Evolutionary conservation across 2,888 invertebrate species (phyloP).

Genomic region (Clusia tigrina): DNA sequence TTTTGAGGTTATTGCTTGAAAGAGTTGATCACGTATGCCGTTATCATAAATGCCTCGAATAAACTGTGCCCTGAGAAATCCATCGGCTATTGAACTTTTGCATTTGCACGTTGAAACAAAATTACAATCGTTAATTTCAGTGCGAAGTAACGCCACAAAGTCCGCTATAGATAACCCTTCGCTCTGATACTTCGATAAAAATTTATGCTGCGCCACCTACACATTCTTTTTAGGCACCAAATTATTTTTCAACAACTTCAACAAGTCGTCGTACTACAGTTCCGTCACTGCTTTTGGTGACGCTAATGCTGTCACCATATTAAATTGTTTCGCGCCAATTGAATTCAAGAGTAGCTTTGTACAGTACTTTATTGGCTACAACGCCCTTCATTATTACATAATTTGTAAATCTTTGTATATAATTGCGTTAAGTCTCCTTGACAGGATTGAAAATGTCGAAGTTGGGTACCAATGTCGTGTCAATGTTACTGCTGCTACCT

Average conservation of each 20-base stretch:
- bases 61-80: constrained; percentile 7
- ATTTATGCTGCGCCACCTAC: background rate
- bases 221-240: no score
- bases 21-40: constrained; percentile 14
- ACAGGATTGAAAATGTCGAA: no score
- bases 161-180: background rate
- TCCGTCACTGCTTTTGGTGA: background rate
- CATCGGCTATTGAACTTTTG: background rate
- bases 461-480: no score
- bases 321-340: background rate
- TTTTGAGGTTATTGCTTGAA: background rate
- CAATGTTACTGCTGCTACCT: no score
- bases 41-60: constrained; percentile 9
- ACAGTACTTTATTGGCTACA: background rate
- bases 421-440: no score
- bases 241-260: no score
- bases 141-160: background rate
- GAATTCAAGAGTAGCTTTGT: background rate
- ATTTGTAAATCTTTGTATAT: no score
- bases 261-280: background rate
- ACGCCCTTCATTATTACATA: background rate
- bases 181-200: background rate
- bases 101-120: background rate
- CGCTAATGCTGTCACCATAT: background rate
- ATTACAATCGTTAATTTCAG: background rate